phyloP scores from a whole-genome alignment of 2,888 invertebrate species.

The Gastrophysa polygoni region DNA sequence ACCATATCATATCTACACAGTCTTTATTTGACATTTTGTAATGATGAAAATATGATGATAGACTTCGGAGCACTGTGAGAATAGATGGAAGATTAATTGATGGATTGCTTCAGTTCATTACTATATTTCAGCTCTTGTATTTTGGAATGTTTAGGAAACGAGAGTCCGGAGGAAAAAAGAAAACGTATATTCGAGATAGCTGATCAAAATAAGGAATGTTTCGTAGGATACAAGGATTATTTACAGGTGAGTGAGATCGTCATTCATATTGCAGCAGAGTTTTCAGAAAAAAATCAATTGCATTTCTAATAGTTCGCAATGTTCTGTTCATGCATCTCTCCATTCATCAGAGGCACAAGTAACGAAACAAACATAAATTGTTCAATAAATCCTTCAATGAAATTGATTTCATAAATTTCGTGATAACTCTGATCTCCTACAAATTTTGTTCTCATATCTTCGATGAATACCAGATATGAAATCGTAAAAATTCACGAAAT shows the following conservation, averaged over 20 bases:
- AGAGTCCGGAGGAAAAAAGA: conserved; percentile 59
- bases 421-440: no score
- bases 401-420: no score
- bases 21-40: conserved; percentile 63
- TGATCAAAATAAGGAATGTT: conserved; percentile 63
- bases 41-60: conserved; percentile 65
- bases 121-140: conserved; percentile 25
- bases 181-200: conserved; percentile 61
- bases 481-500: no score
- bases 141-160: conserved; percentile 63
- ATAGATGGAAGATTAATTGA: not conserved
- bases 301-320: no score
- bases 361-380: no score
- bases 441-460: no score
- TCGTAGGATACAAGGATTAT: conserved; percentile 66
- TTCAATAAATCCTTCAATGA: no score
- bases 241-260: conserved; percentile 54
- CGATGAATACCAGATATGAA: no score
- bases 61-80: conserved; percentile 53
- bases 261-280: no score
- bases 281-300: no score
- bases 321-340: no score
- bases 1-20: conserved; percentile 66
- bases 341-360: no score
- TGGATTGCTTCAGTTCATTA: not conserved